Base-by-base conservation (phyloP, 1,140 invertebrate genomes). In the Drosophila bocki region DNA sequence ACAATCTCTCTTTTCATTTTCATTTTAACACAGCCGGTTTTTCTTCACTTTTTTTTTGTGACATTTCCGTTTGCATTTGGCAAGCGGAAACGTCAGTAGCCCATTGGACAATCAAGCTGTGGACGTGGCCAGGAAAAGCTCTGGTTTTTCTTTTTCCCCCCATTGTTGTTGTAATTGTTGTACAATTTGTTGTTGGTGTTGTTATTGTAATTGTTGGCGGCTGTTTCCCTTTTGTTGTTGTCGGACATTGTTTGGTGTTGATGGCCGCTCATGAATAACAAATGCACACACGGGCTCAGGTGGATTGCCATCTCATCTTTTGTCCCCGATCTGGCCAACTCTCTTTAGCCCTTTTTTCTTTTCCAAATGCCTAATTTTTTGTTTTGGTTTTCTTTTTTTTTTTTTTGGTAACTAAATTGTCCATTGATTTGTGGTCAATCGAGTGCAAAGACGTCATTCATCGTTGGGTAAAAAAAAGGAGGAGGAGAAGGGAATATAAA, bases 21-120 rank as follows among this genome's bases (percentile, higher is more conserved):
- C 48, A 51, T 67, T 68, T 78, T 76, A 68, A 45, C 64, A 65
- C 64, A 62, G 56, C 26, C 60, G 41, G 51, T 33, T 61, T 44
- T 58, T 61, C 68, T 13, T 58, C 61, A 68, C 11, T 50, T 59
- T 77, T 48, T 75, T 78, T 61, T 60, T 83, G 77, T 75, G 84
- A 87, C 84, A 87, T 88, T 87, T 87, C 85, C 84, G 84, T 88
- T 87, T 87, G 84, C 80, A 87, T 87, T 87, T 87, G 84, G 84
- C 84, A 87, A 87, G 77, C 84, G 84, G 84, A 87, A 87, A 87
- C 81, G 85, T 88, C 80, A 87, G 83, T 83, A 63, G 68, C 72
- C 84, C 84, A 88, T 88, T 88, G 83, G 77, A 88, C 80, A 87
- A 88, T 88, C 83, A 87, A 80, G 84, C 69, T 82, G 48, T 82